A percentile compares a stretch with the other conserved stretches of the same genome.
Evolutionary conservation across 2,888 invertebrate genomes (phyloP).

Genomic region (Cerastoderma edule): DNA sequence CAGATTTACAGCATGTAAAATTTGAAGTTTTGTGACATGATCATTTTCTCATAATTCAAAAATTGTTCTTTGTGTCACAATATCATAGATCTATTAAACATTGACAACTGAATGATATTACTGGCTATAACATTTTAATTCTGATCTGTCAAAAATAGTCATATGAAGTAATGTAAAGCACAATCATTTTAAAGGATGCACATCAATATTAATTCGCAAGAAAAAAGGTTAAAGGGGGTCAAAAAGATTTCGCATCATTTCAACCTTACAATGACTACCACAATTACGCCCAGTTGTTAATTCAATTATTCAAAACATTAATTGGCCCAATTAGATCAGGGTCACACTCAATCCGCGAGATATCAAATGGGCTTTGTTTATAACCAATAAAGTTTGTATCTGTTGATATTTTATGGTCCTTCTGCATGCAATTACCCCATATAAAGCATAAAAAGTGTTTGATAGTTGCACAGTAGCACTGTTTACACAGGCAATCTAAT

Average conservation of each 20-base stretch:
- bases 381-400: slow-evolving; percentile 13
- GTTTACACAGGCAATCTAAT: slow-evolving; percentile 4
- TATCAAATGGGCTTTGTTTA: slow-evolving; percentile 1
- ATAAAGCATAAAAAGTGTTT: slow-evolving; percentile 16
- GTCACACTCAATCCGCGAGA: slow-evolving; percentile 16
- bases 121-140: too few species aligned
- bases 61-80: too few species aligned
- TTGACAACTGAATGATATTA: too few species aligned
- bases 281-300: slow-evolving; percentile 6
- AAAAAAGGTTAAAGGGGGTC: neutral
- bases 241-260: neutral
- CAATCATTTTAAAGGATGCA: too few species aligned
- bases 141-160: too few species aligned
- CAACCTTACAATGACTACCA: neutral
- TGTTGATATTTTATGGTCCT: slow-evolving; percentile 5
- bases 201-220: too few species aligned
- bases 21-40: too few species aligned
- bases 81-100: too few species aligned
- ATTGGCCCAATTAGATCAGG: slow-evolving; percentile 18
- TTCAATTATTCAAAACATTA: slow-evolving; percentile 14
- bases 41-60: too few species aligned
- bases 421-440: slow-evolving; percentile 21
- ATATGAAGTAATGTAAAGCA: too few species aligned
- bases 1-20: too few species aligned
- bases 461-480: slow-evolving; percentile 14